Percentiles rank a stretch among this genome's conserved stretches.
Conservation (phyloP, 2,888 invertebrate species). For the Salpingus planirostris region DNA sequence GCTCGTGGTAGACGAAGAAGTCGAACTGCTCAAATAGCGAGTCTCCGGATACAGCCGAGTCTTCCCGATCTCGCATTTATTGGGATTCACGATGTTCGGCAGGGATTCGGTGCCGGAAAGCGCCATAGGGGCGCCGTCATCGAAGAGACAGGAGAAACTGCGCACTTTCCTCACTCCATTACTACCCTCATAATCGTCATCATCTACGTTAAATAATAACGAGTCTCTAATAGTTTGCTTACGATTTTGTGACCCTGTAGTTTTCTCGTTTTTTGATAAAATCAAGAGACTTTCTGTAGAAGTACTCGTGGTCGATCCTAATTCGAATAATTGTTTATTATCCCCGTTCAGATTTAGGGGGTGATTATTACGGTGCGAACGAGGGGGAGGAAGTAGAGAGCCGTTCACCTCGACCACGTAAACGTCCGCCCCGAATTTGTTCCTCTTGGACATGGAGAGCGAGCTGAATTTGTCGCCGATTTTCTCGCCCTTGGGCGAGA, state of each 20-base stretch:
- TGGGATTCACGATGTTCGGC: constrained; percentile 59
- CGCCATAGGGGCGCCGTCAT: constrained; percentile 44
- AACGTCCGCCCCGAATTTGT: constrained; percentile 6
- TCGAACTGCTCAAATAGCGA: constrained; percentile 37
- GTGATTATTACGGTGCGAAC: constrained; percentile 17
- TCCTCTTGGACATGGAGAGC: constrained; percentile 18
- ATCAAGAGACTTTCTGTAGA: constrained; percentile 28
- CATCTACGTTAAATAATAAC: no score
- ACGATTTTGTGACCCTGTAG: constrained; percentile 1
- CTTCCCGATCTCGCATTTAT: constrained; percentile 19
- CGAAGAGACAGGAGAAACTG: constrained; percentile 49
- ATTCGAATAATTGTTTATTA: constrained; percentile 19
- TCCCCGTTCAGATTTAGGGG: constrained; percentile 4
- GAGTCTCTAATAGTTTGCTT: no score
- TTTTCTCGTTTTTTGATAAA: not conserved
- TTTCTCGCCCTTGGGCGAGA: constrained; percentile 43
- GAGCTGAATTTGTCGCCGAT: constrained; percentile 27
- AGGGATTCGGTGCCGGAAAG: constrained; percentile 53
- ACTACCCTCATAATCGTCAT: no score
- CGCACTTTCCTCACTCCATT: constrained; percentile 46
- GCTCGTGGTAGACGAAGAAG: constrained; percentile 60
- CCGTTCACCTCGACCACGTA: constrained; percentile 2
- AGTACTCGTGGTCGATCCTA: constrained; percentile 26
- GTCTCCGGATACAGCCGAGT: constrained; percentile 23
- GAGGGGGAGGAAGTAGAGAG: no score